Evolutionary conservation across 1,140 invertebrate species (phyloP).

Genomic region (Sminthurinus signatus): DNA sequence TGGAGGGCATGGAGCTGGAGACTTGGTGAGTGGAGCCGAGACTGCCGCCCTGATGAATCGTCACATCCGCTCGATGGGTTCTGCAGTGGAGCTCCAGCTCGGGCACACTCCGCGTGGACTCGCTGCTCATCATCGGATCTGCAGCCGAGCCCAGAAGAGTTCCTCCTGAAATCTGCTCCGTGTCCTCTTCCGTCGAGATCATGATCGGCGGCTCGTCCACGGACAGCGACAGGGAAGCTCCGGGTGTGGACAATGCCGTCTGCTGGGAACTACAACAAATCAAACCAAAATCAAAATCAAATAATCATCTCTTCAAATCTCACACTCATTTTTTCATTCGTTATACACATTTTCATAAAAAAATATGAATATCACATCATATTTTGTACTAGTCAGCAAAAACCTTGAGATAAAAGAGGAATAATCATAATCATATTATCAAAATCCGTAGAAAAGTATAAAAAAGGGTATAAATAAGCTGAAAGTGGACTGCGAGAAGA

Average conservation of each 20-base stretch:
- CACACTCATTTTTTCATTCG: not conserved
- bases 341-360: too few species aligned
- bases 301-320: not conserved
- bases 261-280: constrained; percentile 37
- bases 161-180: constrained; percentile 19
- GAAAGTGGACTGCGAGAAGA: too few species aligned
- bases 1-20: constrained; percentile 18
- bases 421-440: too few species aligned
- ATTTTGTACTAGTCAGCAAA: too few species aligned
- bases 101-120: constrained; percentile 71
- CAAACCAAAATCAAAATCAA: too few species aligned
- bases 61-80: constrained; percentile 42
- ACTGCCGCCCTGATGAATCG: constrained; percentile 20
- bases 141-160: constrained; percentile 3
- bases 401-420: too few species aligned
- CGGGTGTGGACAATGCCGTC: constrained; percentile 34
- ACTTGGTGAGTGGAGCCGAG: not conserved
- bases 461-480: too few species aligned
- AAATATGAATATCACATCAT: too few species aligned
- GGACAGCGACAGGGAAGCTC: constrained; percentile 27
- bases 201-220: constrained; percentile 37
- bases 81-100: constrained; percentile 80
- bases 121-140: constrained; percentile 24
- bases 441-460: too few species aligned
- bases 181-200: constrained; percentile 39